Conservation (phyloP, 2,797 vertebrate species). For the Diplodus puntazzo region DNA sequence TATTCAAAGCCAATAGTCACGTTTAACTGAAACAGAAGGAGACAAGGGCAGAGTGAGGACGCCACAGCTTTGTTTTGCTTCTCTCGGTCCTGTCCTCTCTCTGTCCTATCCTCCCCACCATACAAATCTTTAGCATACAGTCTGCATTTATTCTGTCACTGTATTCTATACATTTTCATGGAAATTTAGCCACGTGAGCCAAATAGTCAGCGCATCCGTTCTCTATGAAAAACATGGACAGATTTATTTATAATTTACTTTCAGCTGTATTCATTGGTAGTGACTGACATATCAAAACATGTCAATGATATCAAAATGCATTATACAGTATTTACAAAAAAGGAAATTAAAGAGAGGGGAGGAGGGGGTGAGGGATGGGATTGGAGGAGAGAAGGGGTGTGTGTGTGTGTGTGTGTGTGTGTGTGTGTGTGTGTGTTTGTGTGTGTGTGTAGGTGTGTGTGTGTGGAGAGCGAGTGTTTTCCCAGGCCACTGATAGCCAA, state of each 20-base stretch:
- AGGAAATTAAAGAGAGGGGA: slow-evolving; percentile 65
- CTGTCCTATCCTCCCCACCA: slow-evolving; percentile 61
- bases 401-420: slow-evolving; percentile 49
- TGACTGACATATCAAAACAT: slow-evolving; percentile 89
- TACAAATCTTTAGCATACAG: slow-evolving; percentile 64
- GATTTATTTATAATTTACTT: slow-evolving; percentile 88
- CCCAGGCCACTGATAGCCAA: slow-evolving; percentile 53
- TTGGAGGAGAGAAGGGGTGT: slow-evolving; percentile 57
- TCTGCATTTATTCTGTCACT: slow-evolving; percentile 65
- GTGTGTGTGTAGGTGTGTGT: slow-evolving; percentile 36
- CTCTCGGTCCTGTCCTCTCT: slow-evolving; percentile 72
- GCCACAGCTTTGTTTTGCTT: slow-evolving; percentile 57
- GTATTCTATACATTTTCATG: slow-evolving; percentile 75
- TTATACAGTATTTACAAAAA: slow-evolving; percentile 88
- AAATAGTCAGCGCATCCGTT: slow-evolving; percentile 78
- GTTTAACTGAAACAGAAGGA: slow-evolving; percentile 53
- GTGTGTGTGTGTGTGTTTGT: slow-evolving; percentile 52
- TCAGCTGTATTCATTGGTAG: slow-evolving; percentile 88
- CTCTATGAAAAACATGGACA: slow-evolving; percentile 85
- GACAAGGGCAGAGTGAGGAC: slow-evolving; percentile 70
- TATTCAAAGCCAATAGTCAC: slow-evolving; percentile 60
- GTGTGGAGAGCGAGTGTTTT: slow-evolving; percentile 60
- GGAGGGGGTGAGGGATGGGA: slow-evolving; percentile 34
- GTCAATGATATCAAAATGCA: slow-evolving; percentile 91
- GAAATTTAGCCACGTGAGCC: slow-evolving; percentile 75